Evolutionary conservation across 2,113 vertebrate genomes (phyloP).

Genomic region (Pangasianodon hypophthalmus): DNA sequence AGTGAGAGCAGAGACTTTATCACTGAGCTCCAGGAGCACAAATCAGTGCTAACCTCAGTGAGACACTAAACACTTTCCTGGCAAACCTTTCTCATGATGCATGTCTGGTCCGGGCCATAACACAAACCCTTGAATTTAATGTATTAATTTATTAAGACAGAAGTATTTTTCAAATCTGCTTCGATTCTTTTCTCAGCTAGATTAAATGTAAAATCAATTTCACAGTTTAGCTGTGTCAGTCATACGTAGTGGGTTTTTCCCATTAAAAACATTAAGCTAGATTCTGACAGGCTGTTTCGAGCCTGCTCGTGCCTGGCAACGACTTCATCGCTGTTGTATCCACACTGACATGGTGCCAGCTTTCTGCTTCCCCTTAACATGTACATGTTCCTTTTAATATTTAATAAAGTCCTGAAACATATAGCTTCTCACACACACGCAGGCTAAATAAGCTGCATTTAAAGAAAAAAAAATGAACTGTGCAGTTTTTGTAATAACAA

Average conservation of each 20-base stretch:
- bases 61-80: conserved; percentile 14
- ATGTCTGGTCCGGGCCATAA: background rate
- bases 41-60: background rate
- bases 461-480: background rate
- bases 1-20: conserved; percentile 14
- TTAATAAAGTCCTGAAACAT: background rate
- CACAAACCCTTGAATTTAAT: background rate
- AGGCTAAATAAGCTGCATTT: background rate
- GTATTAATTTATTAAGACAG: background rate
- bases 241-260: conserved; percentile 22
- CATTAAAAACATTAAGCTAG: background rate
- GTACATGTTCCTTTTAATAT: background rate
- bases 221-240: conserved; percentile 45
- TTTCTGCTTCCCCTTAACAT: background rate
- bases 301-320: conserved; percentile 27
- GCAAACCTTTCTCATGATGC: conserved; percentile 10
- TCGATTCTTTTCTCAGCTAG: background rate
- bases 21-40: background rate
- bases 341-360: conserved; percentile 9
- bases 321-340: conserved; percentile 33
- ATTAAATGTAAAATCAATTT: conserved; percentile 21
- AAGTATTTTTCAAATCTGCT: background rate
- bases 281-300: conserved; percentile 13
- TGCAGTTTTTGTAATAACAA: background rate
- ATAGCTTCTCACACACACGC: background rate